Conservation (phyloP, 2,888 invertebrate species). For the Eupithecia exiguata region DNA sequence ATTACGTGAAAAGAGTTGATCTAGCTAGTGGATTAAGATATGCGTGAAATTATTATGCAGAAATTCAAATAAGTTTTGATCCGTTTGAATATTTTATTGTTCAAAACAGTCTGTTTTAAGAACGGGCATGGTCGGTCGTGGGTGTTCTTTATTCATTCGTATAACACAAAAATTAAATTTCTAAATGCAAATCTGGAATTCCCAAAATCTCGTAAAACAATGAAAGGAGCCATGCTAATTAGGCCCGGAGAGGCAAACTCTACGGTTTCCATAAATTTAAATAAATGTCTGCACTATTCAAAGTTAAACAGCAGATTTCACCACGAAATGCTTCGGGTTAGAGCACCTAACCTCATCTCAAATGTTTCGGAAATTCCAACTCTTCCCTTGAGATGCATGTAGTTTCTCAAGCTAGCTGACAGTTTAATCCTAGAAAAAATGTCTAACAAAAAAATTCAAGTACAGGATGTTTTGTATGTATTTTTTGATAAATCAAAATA, state of each 20-base stretch:
- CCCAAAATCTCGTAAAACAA: not conserved
- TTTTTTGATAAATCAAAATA: too few relatives aligned
- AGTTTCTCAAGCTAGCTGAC: not conserved
- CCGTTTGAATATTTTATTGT: not conserved
- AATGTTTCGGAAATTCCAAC: slow-evolving; percentile 11
- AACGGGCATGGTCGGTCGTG: not conserved
- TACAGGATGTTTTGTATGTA: not conserved
- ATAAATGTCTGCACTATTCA: slow-evolving; percentile 21
- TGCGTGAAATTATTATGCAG: not conserved
- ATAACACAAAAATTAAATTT: not conserved
- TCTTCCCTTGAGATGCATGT: slow-evolving; percentile 1
- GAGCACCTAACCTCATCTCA: slow-evolving; percentile 10
- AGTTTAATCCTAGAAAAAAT: not conserved
- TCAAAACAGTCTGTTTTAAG: not conserved
- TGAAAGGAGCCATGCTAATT: slow-evolving; percentile 5
- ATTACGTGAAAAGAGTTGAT: not conserved
- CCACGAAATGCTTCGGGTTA: slow-evolving; percentile 14
- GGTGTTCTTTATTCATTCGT: not conserved
- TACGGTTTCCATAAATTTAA: slow-evolving; percentile 24
- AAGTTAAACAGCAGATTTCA: slow-evolving; percentile 7
- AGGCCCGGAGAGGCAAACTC: not conserved
- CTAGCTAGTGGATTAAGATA: not conserved
- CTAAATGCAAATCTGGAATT: not conserved
- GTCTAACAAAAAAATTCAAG: not conserved
- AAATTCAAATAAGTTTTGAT: not conserved